Percentiles rank a stretch among this genome's conserved stretches.
phyloP scores from a whole-genome alignment of 2,888 invertebrate species.

The Drosophila mimica region DNA sequence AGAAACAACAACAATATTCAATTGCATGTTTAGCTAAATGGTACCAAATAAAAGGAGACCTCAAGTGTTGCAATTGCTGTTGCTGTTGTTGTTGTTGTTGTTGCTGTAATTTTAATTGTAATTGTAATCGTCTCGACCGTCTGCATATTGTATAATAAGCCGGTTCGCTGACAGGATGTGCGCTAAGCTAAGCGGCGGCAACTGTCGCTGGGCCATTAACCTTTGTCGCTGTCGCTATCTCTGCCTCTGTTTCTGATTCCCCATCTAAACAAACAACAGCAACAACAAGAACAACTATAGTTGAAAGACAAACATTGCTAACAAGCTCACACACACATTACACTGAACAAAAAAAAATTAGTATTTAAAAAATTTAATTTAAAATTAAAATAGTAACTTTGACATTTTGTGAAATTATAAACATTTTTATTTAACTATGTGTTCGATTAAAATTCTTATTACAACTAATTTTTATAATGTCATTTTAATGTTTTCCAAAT shows the following conservation, averaged over 20 bases:
- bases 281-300: constrained; percentile 19
- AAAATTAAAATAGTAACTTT: background rate
- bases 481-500: background rate
- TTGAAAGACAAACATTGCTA: constrained; percentile 30
- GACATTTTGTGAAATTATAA: background rate
- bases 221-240: constrained; percentile 36
- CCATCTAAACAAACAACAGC: constrained; percentile 18
- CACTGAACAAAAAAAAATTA: constrained; percentile 33
- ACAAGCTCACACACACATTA: constrained; percentile 18
- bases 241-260: constrained; percentile 41
- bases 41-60: background rate
- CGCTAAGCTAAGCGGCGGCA: constrained; percentile 49
- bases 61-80: constrained; percentile 16
- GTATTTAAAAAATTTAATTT: background rate
- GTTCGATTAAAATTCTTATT: background rate
- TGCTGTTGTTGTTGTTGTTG: constrained; percentile 9
- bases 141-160: constrained; percentile 65
- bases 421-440: background rate
- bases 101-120: background rate
- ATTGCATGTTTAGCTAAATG: constrained; percentile 29
- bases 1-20: constrained; percentile 41
- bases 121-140: constrained; percentile 18
- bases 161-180: constrained; percentile 67
- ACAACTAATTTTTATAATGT: too few species aligned
- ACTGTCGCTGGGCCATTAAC: constrained; percentile 43